Conservation (phyloP, 2,113 vertebrate species). For the Actenoides lindsayi region DNA sequence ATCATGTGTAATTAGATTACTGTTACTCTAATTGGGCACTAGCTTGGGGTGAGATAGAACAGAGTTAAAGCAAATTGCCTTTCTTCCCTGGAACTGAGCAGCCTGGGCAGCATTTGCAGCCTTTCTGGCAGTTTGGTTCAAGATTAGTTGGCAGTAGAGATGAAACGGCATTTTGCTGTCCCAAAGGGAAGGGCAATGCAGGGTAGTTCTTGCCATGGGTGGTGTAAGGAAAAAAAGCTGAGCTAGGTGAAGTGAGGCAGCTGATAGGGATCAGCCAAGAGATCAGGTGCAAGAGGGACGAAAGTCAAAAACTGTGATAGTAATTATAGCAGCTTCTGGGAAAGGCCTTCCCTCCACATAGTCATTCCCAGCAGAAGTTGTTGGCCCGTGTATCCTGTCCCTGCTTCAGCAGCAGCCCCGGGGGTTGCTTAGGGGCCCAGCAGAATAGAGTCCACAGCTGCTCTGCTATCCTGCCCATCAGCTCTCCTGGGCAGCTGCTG, state of each 20-base stretch:
- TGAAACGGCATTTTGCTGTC: background rate
- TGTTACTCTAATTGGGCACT: background rate
- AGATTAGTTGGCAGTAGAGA: background rate
- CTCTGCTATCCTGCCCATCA: background rate
- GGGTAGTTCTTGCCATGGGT: background rate
- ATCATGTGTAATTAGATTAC: background rate
- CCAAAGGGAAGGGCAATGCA: background rate
- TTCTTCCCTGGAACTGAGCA: background rate
- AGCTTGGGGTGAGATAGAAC: background rate
- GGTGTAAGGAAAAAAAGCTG: background rate
- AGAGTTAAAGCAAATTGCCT: background rate
- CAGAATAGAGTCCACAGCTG: background rate
- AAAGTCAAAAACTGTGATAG: background rate
- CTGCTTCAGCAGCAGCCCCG: background rate
- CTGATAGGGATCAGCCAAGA: background rate
- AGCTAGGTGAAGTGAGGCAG: background rate
- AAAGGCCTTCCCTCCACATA: background rate
- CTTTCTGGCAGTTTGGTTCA: background rate
- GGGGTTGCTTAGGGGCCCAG: rapidly evolving
- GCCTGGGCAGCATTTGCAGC: background rate
- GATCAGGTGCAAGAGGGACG: background rate
- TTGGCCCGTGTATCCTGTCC: background rate
- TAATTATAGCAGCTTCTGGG: background rate
- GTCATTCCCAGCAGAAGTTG: background rate
- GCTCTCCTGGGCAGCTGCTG: background rate